Evolutionary conservation across 2,888 invertebrate genomes (phyloP), one percentile per base, ranked within the genome.

Genomic region (Exocentrus adspersus): DNA sequence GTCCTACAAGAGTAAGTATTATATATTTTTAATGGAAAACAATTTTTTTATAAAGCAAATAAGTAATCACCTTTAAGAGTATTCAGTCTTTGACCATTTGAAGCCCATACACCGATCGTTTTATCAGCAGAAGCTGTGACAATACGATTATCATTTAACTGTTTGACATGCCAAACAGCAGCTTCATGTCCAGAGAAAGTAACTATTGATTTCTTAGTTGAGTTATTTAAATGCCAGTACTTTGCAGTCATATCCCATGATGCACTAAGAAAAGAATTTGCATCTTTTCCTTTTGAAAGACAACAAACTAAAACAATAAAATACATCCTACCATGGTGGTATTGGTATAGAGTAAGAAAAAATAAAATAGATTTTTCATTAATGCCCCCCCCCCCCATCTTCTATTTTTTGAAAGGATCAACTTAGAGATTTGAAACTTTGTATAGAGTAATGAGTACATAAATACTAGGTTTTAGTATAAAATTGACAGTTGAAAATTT

Each of bases 91-190:
- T 86, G 86, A 2, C 93, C 94, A 72, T 89, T 84, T 57, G 85
- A 85, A 69, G 85, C 87, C 97, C 97, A 98, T 20, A 95, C 82
- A 72, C 90, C 90, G 58, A 98, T 92, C 7, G 89, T 89, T 83
- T 94, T 95, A 83, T 99, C 98, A 12, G 98, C 98, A 0, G 95
- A 94, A 0, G 92, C 98, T 10, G 97, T 97, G 0, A 94, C 87
- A 71, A 92, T 87, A 21, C 82, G 84, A 1, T 84, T 83, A 66
- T 86, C 86, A 17, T 84, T 66, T 67, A 88, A 83, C 79, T 87
- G 91, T 64, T 85, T 80, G 0, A 87, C 86, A 16, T 89, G 88
- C 98, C 98, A 98, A 4, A 98, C 92, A 0, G 98, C 94, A 10
- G 92, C 92, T 68, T 88, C 86, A 75, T 94, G 94, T 0, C 92